Evolutionary conservation across 2,888 invertebrate species (phyloP), one percentile per base, ranked within the genome.

Genomic region (Copidosoma aretas): DNA sequence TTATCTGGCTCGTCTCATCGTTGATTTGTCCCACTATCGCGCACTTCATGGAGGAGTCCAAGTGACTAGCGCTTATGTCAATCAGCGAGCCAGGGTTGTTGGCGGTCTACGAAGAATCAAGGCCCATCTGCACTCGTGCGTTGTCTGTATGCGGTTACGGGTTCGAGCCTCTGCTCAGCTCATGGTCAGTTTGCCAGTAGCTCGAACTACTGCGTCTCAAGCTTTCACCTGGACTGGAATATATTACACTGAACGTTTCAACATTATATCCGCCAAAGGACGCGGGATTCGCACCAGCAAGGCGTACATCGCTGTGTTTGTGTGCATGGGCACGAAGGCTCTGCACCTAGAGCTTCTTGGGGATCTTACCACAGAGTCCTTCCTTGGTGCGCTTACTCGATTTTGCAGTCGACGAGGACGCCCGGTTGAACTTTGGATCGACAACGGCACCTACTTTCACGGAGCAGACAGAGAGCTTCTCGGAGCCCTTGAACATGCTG

Each of bases 391-490:
- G 1, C 46, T 64, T 17, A 57, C 46, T 12, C 5, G 58, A 15
- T 43, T 56, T 14, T 53, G 54, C 19, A 54, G 43, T 80, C 82
- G 5, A 39, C 82, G 32, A 69, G 66, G 24, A 63, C 79, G 39
- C 75, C 66, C 62, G 1, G 2, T 19, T 2, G 21, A 52, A 19
- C 5, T 52, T 2, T 52, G 21, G 22, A 52, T 8, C 19, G 61
- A 67, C 51, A 67, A 67, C 12, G 52, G 4, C 19, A 52, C 21
- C 19, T 52, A 12, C 22, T 52, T 52, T 17, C 43, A 12, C 3
- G 43, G 8, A 1, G 12, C 12, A 2, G 43, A 46, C 12, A 1
- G 14, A 3, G 43, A 46, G 12, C 14, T 46, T 8, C 43, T 1
- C 1, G 15, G 12, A 46, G 43, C 43, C 2, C 43, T 46, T 3